Percentiles rank a stretch among this genome's conserved stretches.
Conservation (phyloP, 2,113 vertebrate genomes). For the zebrafish (Danio rerio) region GRCz12tu NC_133191.1:29362501-29363000, state of each 20-base stretch:
- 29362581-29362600: not conserved
- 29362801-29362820: conserved; percentile 74
- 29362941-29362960: conserved; percentile 86
- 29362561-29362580: too few species aligned
- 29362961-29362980: conserved; percentile 86
- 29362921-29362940: conserved; percentile 87
- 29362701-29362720: not conserved
- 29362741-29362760: conserved; percentile 55
- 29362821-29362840: conserved; percentile 85
- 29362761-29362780: conserved; percentile 42
- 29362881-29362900: conserved; percentile 88
- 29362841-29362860: conserved; percentile 76
- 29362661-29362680: not conserved
- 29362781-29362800: conserved; percentile 38
- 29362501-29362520: too few species aligned
- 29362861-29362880: conserved; percentile 79
- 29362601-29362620: not conserved
- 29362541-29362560: too few species aligned
- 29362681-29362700: not conserved
- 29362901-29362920: conserved; percentile 85
- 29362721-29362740: conserved; percentile 45
- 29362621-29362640: not conserved
- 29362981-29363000: conserved; percentile 86
- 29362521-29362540: too few species aligned
- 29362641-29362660: not conserved